Evolutionary conservation across 2,888 invertebrate genomes (phyloP).

Genomic region (Himalopsyche japonica): DNA sequence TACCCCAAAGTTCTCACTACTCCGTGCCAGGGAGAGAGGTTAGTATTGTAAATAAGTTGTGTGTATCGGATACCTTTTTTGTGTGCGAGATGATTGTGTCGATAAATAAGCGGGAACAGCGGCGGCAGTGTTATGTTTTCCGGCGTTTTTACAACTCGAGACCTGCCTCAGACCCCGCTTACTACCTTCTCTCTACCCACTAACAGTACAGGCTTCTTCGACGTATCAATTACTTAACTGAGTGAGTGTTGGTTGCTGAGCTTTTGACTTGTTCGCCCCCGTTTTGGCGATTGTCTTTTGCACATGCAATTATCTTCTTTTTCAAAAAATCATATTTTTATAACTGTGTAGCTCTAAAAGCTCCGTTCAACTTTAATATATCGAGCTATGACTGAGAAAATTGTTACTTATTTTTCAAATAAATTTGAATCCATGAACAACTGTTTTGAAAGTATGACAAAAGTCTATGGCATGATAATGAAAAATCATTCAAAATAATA

Average conservation of each 20-base stretch:
- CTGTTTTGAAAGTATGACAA: no score
- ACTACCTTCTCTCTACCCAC: neutral
- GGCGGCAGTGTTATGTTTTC: constrained; percentile 1
- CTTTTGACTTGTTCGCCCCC: neutral
- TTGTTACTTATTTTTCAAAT: no score
- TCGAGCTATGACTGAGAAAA: no score
- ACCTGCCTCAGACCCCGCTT: neutral
- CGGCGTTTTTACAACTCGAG: constrained; percentile 3
- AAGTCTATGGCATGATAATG: no score
- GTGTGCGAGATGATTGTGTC: constrained; percentile 1
- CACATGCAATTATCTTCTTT: neutral
- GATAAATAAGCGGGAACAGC: neutral
- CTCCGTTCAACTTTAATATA: no score
- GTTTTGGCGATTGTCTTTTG: neutral
- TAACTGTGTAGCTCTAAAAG: no score
- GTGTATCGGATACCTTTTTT: constrained; percentile 1
- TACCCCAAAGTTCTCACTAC: neutral
- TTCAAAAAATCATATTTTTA: no score
- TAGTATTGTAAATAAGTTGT: neutral
- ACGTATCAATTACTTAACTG: neutral
- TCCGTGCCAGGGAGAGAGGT: neutral
- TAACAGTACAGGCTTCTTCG: neutral
- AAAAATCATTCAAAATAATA: no score
- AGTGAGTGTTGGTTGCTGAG: neutral
- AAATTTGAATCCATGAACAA: no score